phyloP scores from a whole-genome alignment of 2,797 vertebrate genomes.

The Notoglanidium macrostoma region DNA sequence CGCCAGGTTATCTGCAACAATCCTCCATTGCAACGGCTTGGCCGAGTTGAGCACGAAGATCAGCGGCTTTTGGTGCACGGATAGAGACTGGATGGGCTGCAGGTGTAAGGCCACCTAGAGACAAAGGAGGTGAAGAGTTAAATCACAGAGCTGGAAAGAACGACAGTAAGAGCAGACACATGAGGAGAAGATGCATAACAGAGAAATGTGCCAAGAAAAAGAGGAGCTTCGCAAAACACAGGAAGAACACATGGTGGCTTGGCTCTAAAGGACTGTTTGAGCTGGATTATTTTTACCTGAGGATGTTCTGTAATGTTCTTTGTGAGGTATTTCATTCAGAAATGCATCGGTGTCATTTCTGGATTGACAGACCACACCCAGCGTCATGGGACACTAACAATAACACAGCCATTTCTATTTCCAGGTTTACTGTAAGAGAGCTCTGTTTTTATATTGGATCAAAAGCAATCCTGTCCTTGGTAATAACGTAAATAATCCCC shows the following conservation, averaged over 20 bases:
- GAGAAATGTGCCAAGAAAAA: conserved; percentile 6
- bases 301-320: not conserved
- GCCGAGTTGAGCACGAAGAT: conserved; percentile 93
- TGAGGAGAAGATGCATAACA: not conserved
- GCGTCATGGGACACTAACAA: not conserved
- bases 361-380: not conserved
- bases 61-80: conserved; percentile 87
- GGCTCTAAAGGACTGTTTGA: not conserved
- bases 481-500: not conserved
- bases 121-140: conserved; percentile 34
- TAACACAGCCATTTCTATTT: conserved; percentile 1
- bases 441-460: not conserved
- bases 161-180: conserved; percentile 5
- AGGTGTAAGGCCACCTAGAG: conserved; percentile 87
- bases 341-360: not conserved
- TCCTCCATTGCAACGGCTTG: conserved; percentile 84
- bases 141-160: not conserved
- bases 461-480: not conserved
- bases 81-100: conserved; percentile 89
- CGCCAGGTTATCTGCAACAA: conserved; percentile 88
- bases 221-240: not conserved
- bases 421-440: not conserved
- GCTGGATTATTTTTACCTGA: not conserved
- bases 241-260: not conserved
- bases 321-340: too few species aligned